These are phyloP conservation scores for Luscinia luscinia DNA, from an alignment of 2,797 vertebrate genomes.

Conservation along the genomic window DNA sequence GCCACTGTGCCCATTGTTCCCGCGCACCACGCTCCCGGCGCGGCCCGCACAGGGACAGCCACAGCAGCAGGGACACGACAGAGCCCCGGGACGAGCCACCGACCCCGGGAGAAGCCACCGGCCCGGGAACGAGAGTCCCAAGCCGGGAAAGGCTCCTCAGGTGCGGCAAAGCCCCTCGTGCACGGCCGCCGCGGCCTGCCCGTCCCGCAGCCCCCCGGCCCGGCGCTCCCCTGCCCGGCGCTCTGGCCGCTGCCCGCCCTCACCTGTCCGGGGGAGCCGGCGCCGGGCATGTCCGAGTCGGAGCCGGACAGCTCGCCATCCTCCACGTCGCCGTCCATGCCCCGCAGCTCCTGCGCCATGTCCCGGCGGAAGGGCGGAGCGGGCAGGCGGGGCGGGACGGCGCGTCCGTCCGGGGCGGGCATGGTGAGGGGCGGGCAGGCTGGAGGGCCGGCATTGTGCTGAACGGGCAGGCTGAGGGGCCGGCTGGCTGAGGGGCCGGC, in stretches of 20 bases:
- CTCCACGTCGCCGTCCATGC: conserved; percentile 82
- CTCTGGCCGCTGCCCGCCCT: not conserved
- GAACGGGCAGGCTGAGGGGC: too few relatives aligned
- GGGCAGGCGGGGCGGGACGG: not conserved
- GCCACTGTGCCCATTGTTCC: not conserved
- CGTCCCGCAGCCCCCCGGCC: too few relatives aligned
- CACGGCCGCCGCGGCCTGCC: not conserved
- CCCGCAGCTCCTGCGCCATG: conserved; percentile 73
- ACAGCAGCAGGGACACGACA: not conserved
- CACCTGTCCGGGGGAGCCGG: conserved; percentile 58
- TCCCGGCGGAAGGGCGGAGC: not conserved
- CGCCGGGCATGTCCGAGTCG: conserved; percentile 84
- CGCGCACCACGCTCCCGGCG: not conserved
- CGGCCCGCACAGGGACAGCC: not conserved
- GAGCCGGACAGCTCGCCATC: conserved; percentile 90
- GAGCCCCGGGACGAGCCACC: too few relatives aligned
- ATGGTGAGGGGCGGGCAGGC: too few relatives aligned
- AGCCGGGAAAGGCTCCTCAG: not conserved
- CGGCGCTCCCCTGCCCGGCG: too few relatives aligned
- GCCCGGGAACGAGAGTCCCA: too few relatives aligned
- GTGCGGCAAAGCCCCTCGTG: not conserved
- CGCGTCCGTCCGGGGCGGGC: not conserved
- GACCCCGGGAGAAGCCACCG: not conserved
- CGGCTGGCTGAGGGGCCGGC: too few relatives aligned
- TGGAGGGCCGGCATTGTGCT: too few relatives aligned